Evolutionary conservation across 2,113 vertebrate species (phyloP).

Genomic region (Hypocryptadius cinnamomeus): DNA sequence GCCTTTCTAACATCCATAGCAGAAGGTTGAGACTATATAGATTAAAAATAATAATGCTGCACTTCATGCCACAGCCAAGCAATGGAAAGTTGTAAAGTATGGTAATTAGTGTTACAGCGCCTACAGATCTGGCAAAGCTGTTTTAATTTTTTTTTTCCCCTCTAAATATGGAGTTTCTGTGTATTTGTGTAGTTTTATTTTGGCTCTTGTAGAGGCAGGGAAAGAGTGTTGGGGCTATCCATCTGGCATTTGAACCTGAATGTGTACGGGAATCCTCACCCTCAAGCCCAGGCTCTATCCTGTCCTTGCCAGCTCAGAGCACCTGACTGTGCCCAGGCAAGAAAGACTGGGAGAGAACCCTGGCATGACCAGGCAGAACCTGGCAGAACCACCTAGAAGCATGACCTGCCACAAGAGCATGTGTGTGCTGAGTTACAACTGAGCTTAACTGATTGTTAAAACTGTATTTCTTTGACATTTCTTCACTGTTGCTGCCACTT

Average conservation of each 20-base stretch:
- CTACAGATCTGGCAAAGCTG: neutral
- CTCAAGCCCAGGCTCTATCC: neutral
- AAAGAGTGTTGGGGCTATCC: neutral
- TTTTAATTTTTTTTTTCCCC: neutral
- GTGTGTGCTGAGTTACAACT: neutral
- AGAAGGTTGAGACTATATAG: neutral
- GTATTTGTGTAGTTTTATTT: neutral
- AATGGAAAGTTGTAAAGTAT: neutral
- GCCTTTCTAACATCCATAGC: neutral
- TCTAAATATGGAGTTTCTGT: neutral
- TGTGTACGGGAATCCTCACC: neutral
- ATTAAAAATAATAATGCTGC: neutral
- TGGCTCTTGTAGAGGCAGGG: neutral
- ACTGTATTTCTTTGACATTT: neutral
- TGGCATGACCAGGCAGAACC: too few relatives aligned
- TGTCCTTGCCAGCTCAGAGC: neutral
- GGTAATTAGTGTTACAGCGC: neutral
- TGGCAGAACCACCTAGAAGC: neutral
- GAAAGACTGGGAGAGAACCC: neutral
- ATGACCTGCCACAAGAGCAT: neutral
- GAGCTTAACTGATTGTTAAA: neutral
- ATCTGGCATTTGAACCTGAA: neutral
- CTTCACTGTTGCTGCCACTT: neutral
- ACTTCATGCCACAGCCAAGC: neutral
- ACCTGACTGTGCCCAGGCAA: neutral